A percentile compares a stretch with the other conserved stretches of the same genome.
Evolutionary conservation across 2,113 vertebrate genomes (phyloP).

Genomic region (Corvus moneduloides): DNA sequence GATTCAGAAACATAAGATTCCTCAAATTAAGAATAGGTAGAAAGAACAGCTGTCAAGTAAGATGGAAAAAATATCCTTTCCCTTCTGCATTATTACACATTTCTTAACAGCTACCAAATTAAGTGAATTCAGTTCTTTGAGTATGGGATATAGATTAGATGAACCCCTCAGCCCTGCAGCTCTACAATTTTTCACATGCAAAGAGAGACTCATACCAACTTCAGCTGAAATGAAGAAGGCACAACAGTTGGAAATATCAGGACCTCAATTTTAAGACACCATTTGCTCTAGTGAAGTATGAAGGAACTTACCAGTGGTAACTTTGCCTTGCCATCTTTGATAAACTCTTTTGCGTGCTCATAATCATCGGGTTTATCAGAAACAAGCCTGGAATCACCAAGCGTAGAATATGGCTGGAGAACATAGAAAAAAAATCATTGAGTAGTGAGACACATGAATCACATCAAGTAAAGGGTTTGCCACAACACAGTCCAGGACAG

Average conservation of each 20-base stretch:
- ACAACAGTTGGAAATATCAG: background rate
- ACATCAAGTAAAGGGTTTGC: background rate
- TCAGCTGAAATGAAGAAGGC: background rate
- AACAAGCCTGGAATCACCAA: constrained; percentile 64
- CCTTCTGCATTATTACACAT: background rate
- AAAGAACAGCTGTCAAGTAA: background rate
- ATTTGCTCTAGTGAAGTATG: background rate
- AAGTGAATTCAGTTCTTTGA: background rate
- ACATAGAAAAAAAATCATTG: background rate
- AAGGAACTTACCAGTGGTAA: constrained; percentile 72
- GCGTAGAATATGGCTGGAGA: constrained; percentile 72
- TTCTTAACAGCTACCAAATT: background rate
- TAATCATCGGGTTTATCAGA: constrained; percentile 77
- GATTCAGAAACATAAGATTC: background rate
- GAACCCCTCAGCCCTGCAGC: background rate
- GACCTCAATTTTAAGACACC: background rate
- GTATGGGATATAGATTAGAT: background rate
- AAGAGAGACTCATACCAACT: background rate
- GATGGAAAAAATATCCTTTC: background rate
- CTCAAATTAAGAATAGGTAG: background rate
- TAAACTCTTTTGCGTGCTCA: constrained; percentile 71
- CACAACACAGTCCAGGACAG: background rate
- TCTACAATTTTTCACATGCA: background rate
- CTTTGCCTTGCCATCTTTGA: constrained; percentile 71
- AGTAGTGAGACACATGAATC: background rate